Evolutionary conservation across 2,888 invertebrate species (phyloP).

Genomic region (Drosophila kambysellisi): DNA sequence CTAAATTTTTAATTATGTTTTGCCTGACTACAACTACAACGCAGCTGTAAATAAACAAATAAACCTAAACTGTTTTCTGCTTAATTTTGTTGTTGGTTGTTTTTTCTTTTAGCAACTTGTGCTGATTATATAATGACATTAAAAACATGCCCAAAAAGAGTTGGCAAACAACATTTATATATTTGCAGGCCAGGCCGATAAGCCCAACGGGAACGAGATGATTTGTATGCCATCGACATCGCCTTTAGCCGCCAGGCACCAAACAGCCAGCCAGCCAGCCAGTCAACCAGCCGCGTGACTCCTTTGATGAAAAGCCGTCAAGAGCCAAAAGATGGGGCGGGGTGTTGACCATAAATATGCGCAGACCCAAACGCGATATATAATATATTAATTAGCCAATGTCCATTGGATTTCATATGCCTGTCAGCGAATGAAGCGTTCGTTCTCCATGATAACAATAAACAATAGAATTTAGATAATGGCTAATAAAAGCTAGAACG

Average conservation of each 20-base stretch:
- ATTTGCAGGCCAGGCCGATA: constrained; percentile 41
- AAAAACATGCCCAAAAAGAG: constrained; percentile 71
- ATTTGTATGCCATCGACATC: constrained; percentile 58
- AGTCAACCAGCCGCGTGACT: constrained; percentile 60
- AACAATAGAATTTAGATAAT: not conserved
- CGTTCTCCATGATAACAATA: too few relatives aligned
- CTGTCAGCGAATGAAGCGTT: constrained; percentile 1
- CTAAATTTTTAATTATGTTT: constrained; percentile 51
- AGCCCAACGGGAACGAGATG: constrained; percentile 37
- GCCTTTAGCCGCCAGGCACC: constrained; percentile 53
- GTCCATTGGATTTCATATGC: constrained; percentile 15
- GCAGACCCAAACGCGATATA: constrained; percentile 31
- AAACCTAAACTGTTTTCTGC: constrained; percentile 49
- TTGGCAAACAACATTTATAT: constrained; percentile 65
- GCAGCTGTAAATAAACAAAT: not conserved
- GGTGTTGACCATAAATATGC: constrained; percentile 72
- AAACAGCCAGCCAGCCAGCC: constrained; percentile 13
- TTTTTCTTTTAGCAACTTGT: constrained; percentile 68
- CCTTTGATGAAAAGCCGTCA: constrained; percentile 76
- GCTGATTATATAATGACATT: constrained; percentile 79
- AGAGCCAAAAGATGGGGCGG: constrained; percentile 38
- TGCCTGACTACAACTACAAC: constrained; percentile 16
- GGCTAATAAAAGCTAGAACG: not conserved
- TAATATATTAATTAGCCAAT: constrained; percentile 65
- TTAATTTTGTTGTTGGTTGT: constrained; percentile 46